Conservation (phyloP, 1,140 invertebrate species). For the Macrosteles quadrilineatus region DNA sequence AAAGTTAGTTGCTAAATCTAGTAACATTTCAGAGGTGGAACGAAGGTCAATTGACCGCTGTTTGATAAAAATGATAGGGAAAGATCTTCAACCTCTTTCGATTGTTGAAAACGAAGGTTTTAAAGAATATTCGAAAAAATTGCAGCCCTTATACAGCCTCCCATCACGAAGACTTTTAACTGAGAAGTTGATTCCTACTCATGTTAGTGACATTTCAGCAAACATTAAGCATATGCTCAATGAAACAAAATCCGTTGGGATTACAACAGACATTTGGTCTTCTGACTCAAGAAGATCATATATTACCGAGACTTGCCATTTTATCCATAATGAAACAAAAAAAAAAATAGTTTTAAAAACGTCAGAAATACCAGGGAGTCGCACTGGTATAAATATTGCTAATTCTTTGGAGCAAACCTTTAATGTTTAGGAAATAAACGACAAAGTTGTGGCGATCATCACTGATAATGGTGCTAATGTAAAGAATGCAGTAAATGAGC, state of each 20-base stretch:
- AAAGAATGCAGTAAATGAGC: too few relatives aligned
- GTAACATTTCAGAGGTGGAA: too few relatives aligned
- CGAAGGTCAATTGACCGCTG: too few relatives aligned
- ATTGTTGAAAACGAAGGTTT: neutral
- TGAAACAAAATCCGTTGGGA: neutral
- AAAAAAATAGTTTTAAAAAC: neutral
- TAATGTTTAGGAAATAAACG: neutral
- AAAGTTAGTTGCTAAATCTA: too few relatives aligned
- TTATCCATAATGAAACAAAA: neutral
- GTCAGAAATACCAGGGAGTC: neutral
- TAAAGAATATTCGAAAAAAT: neutral
- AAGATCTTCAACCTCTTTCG: too few relatives aligned
- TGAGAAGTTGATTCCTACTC: neutral
- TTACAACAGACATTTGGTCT: neutral
- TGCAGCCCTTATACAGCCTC: neutral
- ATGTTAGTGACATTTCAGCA: neutral
- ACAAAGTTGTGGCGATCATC: neutral
- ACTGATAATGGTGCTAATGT: neutral
- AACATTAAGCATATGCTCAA: neutral
- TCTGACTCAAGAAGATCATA: neutral
- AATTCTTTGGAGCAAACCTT: neutral
- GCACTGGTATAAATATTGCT: too few relatives aligned
- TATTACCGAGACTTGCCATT: neutral
- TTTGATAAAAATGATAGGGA: too few relatives aligned
- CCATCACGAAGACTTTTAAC: neutral